Conservation (phyloP, 2,888 invertebrate genomes). For the Branchellion lobata region DNA sequence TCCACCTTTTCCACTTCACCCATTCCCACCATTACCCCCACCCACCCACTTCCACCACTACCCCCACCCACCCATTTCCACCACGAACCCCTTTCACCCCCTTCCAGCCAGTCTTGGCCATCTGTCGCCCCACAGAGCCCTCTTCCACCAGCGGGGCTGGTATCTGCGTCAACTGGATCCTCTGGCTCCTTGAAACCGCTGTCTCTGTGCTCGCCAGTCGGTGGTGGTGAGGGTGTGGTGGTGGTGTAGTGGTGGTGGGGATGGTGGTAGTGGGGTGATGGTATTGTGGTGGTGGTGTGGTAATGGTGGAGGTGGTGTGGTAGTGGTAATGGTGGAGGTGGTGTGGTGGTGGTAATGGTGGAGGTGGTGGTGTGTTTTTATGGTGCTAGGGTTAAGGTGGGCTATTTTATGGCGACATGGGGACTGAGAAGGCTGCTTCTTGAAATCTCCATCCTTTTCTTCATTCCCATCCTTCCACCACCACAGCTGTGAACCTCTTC, state of each 20-base stretch:
- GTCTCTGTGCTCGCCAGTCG: constrained; percentile 60
- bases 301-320: neutral
- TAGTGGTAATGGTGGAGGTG: neutral
- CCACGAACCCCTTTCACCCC: constrained; percentile 49
- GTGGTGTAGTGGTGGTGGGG: neutral
- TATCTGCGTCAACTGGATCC: constrained; percentile 61
- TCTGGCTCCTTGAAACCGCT: constrained; percentile 61
- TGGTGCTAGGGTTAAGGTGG: neutral
- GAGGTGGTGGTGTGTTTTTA: neutral
- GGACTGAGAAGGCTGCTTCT: too few relatives aligned
- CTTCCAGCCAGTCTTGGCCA: constrained; percentile 59
- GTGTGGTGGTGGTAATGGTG: neutral
- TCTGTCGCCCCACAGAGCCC: constrained; percentile 58
- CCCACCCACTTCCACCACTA: constrained; percentile 61
- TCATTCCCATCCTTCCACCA: too few relatives aligned
- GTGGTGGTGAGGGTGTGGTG: neutral
- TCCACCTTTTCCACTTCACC: neutral
- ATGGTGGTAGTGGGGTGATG: neutral
- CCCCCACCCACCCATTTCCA: constrained; percentile 60
- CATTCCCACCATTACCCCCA: constrained; percentile 50
- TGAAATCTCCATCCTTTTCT: too few relatives aligned
- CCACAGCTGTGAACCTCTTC: constrained; percentile 86
- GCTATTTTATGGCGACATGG: too few relatives aligned
- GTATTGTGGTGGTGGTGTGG: neutral
- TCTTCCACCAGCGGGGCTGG: constrained; percentile 55